Conservation (phyloP, 2,888 invertebrate species). For the Torymus auratus region DNA sequence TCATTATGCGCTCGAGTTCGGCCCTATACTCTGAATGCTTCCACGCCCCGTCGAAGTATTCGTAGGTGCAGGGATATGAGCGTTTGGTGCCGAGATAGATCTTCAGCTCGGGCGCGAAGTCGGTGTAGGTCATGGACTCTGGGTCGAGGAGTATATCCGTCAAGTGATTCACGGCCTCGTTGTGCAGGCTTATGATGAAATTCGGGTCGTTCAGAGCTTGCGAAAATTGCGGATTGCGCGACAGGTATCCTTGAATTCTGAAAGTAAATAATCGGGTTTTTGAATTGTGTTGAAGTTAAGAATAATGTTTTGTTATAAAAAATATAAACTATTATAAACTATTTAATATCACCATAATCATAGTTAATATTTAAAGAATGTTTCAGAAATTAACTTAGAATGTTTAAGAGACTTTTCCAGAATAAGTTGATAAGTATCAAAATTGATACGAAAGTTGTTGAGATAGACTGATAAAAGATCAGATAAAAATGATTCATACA, state of each 20-base stretch:
- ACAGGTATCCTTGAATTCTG: constrained; percentile 70
- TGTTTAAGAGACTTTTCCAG: too few species aligned
- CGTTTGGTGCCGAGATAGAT: constrained; percentile 78
- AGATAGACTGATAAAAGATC: too few species aligned
- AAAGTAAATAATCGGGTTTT: constrained; percentile 40
- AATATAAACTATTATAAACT: too few species aligned
- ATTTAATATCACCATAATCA: too few species aligned
- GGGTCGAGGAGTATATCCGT: constrained; percentile 81
- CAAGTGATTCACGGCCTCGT: constrained; percentile 82
- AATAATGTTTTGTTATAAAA: background rate
- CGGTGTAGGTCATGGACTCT: constrained; percentile 80
- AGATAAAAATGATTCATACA: too few species aligned
- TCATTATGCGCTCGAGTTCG: constrained; percentile 79
- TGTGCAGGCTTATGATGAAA: constrained; percentile 82
- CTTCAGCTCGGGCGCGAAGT: constrained; percentile 83
- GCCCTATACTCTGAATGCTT: constrained; percentile 78
- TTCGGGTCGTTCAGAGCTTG: constrained; percentile 79
- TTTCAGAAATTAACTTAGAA: too few species aligned
- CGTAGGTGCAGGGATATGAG: constrained; percentile 82
- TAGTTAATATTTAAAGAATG: too few species aligned
- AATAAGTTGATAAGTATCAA: too few species aligned
- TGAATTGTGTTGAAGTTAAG: background rate
- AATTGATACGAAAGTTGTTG: too few species aligned
- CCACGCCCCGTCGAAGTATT: constrained; percentile 83
- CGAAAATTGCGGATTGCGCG: constrained; percentile 65